Evolutionary conservation across 2,797 vertebrate species (phyloP).

Genomic region (Tolypeutes matacus): DNA sequence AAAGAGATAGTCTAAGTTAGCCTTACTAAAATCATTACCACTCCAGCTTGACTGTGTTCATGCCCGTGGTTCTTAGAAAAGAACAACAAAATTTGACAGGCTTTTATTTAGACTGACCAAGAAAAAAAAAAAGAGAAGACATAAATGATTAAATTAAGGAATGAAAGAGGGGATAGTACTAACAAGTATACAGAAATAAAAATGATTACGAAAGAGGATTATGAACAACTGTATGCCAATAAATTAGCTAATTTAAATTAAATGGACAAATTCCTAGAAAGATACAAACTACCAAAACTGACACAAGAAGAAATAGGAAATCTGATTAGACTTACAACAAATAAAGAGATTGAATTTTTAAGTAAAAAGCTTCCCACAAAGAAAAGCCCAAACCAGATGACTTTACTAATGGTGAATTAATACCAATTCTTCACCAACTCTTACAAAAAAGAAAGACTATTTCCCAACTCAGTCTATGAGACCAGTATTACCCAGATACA

Average conservation of each 20-base stretch:
- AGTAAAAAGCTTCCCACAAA: neutral
- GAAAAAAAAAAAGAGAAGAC: neutral
- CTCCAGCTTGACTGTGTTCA: neutral
- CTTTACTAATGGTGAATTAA: neutral
- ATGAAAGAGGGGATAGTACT: neutral
- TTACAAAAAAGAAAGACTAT: neutral
- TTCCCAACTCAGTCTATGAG: neutral
- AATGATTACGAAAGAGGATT: neutral
- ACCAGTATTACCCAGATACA: neutral
- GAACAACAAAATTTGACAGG: neutral
- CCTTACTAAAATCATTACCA: neutral
- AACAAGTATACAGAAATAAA: neutral
- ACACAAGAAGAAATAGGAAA: constrained; percentile 10
- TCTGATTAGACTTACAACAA: neutral
- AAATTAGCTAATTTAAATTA: neutral
- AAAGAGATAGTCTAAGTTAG: neutral
- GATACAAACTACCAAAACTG: neutral
- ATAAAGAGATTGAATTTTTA: neutral
- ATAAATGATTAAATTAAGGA: neutral
- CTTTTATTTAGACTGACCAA: neutral
- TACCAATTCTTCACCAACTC: neutral
- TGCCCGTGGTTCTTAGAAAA: neutral
- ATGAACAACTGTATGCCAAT: neutral
- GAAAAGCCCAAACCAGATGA: neutral
- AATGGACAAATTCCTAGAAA: neutral